These are phyloP conservation scores for Erinaceus europaeus DNA, from an alignment of 2,113 vertebrate genomes.

Conservation along the genomic window DNA sequence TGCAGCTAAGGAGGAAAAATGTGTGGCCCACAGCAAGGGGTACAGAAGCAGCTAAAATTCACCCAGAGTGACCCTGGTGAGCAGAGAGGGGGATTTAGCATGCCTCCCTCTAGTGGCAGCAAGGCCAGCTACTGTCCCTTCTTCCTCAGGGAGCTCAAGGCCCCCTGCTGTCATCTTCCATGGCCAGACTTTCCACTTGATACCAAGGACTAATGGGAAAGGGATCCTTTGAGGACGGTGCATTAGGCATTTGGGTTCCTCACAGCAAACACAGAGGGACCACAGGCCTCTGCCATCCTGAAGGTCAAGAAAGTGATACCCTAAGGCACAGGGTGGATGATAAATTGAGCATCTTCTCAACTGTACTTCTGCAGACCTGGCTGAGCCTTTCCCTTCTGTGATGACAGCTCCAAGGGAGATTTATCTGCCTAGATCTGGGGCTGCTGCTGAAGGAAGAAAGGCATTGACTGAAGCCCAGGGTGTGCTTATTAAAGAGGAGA, in stretches of 20 bases:
- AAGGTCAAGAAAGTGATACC: constrained; percentile 12
- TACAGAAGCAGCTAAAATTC: constrained; percentile 74
- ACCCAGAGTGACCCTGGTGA: constrained; percentile 66
- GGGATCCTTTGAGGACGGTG: neutral
- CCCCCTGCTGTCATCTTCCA: constrained; percentile 52
- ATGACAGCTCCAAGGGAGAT: constrained; percentile 75
- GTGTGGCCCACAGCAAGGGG: constrained; percentile 49
- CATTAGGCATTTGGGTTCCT: neutral
- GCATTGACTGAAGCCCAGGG: constrained; percentile 56
- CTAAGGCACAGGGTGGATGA: neutral
- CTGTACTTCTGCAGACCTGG: constrained; percentile 54
- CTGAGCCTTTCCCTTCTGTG: constrained; percentile 56
- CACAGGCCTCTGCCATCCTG: neutral
- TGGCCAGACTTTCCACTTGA: constrained; percentile 7
- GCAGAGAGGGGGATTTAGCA: constrained; percentile 50
- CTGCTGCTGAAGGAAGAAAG: constrained; percentile 65
- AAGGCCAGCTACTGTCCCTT: neutral
- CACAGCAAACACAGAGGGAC: neutral
- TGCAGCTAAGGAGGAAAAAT: constrained; percentile 81
- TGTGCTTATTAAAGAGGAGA: constrained; percentile 78
- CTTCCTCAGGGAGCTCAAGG: constrained; percentile 9
- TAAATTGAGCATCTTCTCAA: constrained; percentile 64
- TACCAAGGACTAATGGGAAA: constrained; percentile 50
- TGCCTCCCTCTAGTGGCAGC: constrained; percentile 25
- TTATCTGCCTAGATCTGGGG: constrained; percentile 72